phyloP scores from a whole-genome alignment of 2,113 vertebrate species.

The Gnathonemus echidnorhynchus region DNA sequence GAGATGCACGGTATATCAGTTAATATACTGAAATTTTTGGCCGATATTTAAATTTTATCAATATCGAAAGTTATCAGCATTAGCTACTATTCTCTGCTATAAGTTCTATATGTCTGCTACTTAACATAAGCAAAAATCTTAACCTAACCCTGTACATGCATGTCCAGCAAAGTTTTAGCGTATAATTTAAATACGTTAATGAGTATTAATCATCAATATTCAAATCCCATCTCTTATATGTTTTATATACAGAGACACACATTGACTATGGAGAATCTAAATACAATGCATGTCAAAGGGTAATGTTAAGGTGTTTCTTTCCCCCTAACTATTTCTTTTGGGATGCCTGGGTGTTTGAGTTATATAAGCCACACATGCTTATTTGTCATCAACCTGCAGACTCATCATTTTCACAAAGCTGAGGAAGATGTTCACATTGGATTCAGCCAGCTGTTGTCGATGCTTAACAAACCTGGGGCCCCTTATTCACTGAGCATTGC shows the following conservation, averaged over 20 bases:
- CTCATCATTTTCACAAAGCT: constrained; percentile 35
- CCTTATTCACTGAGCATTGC: constrained; percentile 71
- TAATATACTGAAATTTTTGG: background rate
- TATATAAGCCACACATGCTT: background rate
- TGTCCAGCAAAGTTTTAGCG: background rate
- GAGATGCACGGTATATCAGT: too few species aligned
- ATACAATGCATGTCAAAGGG: background rate
- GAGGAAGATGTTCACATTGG: constrained; percentile 55
- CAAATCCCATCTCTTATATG: background rate
- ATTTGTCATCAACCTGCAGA: constrained; percentile 33
- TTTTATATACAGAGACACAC: background rate
- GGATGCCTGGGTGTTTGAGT: background rate
- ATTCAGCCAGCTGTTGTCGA: constrained; percentile 60
- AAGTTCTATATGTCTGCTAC: background rate
- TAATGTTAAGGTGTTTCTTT: background rate
- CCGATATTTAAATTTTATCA: background rate
- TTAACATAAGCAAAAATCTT: background rate
- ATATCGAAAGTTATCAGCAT: background rate
- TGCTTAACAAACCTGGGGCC: constrained; percentile 64
- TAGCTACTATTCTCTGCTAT: background rate
- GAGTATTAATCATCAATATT: background rate
- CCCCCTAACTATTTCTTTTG: background rate
- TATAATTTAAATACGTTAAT: background rate
- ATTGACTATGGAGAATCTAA: background rate
- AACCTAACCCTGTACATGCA: background rate